Base-by-base conservation (phyloP, 2,888 invertebrate genomes). In the Polyploca ridens region DNA sequence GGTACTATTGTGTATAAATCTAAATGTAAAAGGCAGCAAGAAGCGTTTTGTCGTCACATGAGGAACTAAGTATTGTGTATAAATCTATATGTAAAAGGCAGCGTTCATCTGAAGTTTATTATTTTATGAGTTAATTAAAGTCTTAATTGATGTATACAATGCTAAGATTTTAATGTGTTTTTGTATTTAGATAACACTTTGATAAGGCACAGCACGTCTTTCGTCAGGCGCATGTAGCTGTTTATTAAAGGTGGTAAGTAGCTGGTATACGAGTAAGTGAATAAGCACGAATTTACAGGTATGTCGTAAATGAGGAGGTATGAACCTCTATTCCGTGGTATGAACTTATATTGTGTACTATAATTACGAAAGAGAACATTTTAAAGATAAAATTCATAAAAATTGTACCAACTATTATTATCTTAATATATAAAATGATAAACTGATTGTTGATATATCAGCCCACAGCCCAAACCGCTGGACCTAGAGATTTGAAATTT, bases 91-190 rank as follows among this genome's bases (percentile, higher is more conserved):
- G n/a, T 27, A 27, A 61, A 16, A 44, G 44, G 61, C 14, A 61
- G 38, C 16, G 44, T 41, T 61, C 38, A n/a, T 63, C 65, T 27
- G 38, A 19, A 63, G 68, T 69, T 59, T 71, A 76, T 74, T 68
- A 67, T 77, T 78, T 71, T 71, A 78, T 70, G 73, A 70, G 69
- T 70, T 69, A 69, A 71, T 76, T 69, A 72, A 76, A 71, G 74
- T 69, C 74, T 77, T 75, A 74, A 77, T 75, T 75, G 68, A 71
- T 74, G 73, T 73, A 68, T 75, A 81, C 65, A 81, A 72, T 75
- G 75, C 72, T 72, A 74, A 76, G 76, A 71, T 73, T 76, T 75
- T 74, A 73, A 67, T 69, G 70, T 72, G 67, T 76, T 68, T 41
- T 63, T 69, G 70, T 72, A 65, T 76, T 68, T 63, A 62, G 67